Evolutionary conservation across 2,888 invertebrate species (phyloP).

Genomic region (Lordiphosa fenestrarum): DNA sequence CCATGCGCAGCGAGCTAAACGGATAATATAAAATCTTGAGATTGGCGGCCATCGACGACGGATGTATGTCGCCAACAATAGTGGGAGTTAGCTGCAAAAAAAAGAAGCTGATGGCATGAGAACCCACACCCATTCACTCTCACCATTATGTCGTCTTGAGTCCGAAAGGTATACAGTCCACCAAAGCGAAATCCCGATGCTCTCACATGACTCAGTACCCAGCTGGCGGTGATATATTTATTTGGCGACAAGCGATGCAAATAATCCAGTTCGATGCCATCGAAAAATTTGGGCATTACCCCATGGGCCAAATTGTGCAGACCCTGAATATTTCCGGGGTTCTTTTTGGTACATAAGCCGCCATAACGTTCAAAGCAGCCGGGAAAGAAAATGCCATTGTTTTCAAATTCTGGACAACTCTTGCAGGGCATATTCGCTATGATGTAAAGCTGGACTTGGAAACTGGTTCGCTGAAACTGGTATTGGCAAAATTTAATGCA

Average conservation of each 20-base stretch:
- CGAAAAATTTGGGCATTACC: conserved; percentile 78
- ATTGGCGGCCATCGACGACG: conserved; percentile 77
- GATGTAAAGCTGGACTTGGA: background rate
- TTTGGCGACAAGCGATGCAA: conserved; percentile 74
- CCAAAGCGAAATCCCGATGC: conserved; percentile 79
- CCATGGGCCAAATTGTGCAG: conserved; percentile 77
- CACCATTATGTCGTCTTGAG: conserved; percentile 74
- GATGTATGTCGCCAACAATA: conserved; percentile 78
- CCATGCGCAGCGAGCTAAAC: conserved; percentile 61
- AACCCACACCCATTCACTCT: conserved; percentile 5
- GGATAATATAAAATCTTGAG: conserved; percentile 77
- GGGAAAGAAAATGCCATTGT: conserved; percentile 64
- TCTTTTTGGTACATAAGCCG: conserved; percentile 63
- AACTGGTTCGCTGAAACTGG: background rate
- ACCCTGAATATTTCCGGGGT: conserved; percentile 78
- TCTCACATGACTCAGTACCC: conserved; percentile 77
- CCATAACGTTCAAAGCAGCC: conserved; percentile 65
- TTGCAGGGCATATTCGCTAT: conserved; percentile 47
- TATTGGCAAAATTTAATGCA: too few relatives aligned
- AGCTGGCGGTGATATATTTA: conserved; percentile 70
- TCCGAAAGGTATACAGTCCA: conserved; percentile 73
- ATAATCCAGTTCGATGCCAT: conserved; percentile 77
- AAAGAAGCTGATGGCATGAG: background rate
- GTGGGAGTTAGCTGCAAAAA: conserved; percentile 75
- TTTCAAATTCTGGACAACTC: conserved; percentile 46